Evolutionary conservation across 1,140 invertebrate genomes (phyloP), one percentile per base, ranked within the genome.

Genomic region (Neodiprion pinetum): DNA sequence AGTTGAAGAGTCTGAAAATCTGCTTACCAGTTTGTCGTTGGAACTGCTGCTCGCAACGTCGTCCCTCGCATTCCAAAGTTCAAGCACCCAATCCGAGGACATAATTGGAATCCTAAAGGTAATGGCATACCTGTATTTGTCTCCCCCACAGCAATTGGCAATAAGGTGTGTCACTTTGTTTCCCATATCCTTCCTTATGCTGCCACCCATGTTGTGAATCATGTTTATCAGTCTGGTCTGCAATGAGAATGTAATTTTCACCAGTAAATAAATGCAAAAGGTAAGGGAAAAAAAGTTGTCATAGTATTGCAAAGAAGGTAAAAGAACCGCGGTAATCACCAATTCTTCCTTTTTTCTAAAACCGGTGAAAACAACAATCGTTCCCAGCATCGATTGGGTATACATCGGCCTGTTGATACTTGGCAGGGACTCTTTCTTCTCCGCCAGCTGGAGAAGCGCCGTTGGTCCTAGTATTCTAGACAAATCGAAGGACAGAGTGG

Each of bases 201-300:
- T 97, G 17, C 97, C 97, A 77, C 96, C 96, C 97, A 99, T 98
- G 84, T 94, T 93, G 89, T 98, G 97, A 77, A 98, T 94, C 83
- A 96, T 90, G 80, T 93, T 93, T 77, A 96, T 94, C 81, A 98
- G 90, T 83, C 93, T 92, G 76, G 92, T 93, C 96, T 97, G 85
- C 49, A 87, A 90, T 81, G 79, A 77, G 78, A 78, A 77, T 78
- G 75, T 67, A 65, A 73, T 40, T 40, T 40, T 1, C 9, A 71
- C 9, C 11, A 40, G 53, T 8, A 10, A 40, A 14, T 72, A 12
- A n/a, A 74, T 14, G 23, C n/a, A 61, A 17, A 4, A 23, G 40
- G 28, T 40, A 40, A 40, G 28, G 28, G 5, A 40, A 3, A 40
- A 40, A 40, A 40, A 40, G 0, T 21, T 21, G 17, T 21, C 17